Evolutionary conservation across 2,113 vertebrate species (phyloP), one percentile per base, ranked within the genome.

Genomic region (Tympanuchus pallidicinctus): DNA sequence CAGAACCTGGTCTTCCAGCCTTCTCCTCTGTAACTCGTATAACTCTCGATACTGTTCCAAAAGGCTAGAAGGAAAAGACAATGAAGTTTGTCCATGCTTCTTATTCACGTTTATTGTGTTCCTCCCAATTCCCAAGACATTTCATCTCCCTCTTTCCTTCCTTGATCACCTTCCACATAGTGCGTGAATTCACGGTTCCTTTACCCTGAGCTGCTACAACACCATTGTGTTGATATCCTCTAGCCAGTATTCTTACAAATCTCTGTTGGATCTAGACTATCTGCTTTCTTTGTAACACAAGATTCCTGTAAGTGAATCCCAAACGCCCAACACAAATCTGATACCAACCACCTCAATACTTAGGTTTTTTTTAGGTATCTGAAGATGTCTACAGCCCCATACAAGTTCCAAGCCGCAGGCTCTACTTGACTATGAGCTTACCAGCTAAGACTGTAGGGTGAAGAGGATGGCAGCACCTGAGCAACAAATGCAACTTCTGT

Each of bases 1-100:
- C 32, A 90, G 94, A 94, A 99, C 92, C 86, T 98, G 98, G 25
- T 84, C 91, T 92, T 99, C 98, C 65, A 98, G 97, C n/a, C 98
- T 96, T 69, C 72, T 79, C 94, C 98, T 97, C 85, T 98, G 98
- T 74, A 98, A 70, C 88, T 98, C 97, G 15, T 99, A 98, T 43
- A 99, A 97, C 20, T 98, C 95, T 36, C 98, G 98, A 92, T 98
- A 99, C 82, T 98, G 98, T 94, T 98, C 98, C 67, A 98, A 96
- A 92, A 99, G 93, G 73, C 98, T 99, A 90, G 89, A 89, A 90
- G 81, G 69, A 34, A 88, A 48, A 88, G 61, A 82, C 17, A 74
- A n/a, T 15, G 30, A 70, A 70, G 54, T 61, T 42, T 2, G 6
- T 40, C 48, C 20, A 21, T 24, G 18, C 28, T 69, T 70, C 54